A percentile compares a stretch with the other conserved stretches of the same genome.
phyloP scores from a whole-genome alignment of 2,797 vertebrate genomes.

The Argentina silus region DNA sequence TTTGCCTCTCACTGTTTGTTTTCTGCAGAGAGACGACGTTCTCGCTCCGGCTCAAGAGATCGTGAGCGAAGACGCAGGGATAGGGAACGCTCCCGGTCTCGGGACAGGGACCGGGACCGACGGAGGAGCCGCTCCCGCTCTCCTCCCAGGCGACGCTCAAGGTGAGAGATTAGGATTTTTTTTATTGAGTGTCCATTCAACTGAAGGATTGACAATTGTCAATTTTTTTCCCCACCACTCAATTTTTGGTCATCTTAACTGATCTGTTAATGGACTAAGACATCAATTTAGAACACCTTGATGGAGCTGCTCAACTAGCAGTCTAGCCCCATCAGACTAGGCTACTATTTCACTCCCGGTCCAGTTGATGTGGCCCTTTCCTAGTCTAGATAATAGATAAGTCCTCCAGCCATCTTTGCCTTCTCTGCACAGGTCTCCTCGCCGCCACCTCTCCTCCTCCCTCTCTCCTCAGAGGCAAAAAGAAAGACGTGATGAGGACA shows the following conservation, averaged over 20 bases:
- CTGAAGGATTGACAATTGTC: not conserved
- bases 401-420: constrained; percentile 41
- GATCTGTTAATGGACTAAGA: no score
- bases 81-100: constrained; percentile 85
- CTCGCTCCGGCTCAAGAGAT: constrained; percentile 87
- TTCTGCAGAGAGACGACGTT: constrained; percentile 85
- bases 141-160: constrained; percentile 87
- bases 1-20: no score
- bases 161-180: constrained; percentile 72
- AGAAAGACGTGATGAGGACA: constrained; percentile 88
- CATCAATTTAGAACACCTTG: no score
- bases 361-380: not conserved
- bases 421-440: constrained; percentile 81
- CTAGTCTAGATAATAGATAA: constrained; percentile 49
- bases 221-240: no score
- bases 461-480: constrained; percentile 85
- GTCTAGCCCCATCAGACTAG: no score
- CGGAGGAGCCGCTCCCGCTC: constrained; percentile 89
- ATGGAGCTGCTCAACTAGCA: no score
- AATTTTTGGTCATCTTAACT: no score
- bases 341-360: no score
- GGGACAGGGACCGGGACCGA: constrained; percentile 81
- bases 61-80: constrained; percentile 87
- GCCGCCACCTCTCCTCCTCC: constrained; percentile 88
- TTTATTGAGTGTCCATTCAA: not conserved